Conservation (phyloP, 2,113 vertebrate species). For the Halichoerus grypus region DNA sequence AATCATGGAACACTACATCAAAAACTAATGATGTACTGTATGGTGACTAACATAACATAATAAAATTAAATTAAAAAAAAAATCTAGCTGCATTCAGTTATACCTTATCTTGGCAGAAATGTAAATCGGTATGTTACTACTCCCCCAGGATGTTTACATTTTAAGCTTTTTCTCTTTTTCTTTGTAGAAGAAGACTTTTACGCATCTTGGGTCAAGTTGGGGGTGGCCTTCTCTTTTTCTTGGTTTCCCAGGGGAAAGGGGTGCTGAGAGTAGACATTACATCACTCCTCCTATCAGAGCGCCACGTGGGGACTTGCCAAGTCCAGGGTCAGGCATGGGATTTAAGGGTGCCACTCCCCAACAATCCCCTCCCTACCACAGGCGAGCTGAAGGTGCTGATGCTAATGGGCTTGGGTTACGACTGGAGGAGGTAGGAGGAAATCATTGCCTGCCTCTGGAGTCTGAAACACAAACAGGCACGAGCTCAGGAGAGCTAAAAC, state of each 20-base stretch:
- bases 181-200: not conserved
- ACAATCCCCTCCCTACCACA: not conserved
- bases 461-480: not conserved
- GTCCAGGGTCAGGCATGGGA: not conserved
- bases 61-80: not conserved
- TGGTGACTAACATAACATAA: too few relatives aligned
- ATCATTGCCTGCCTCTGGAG: not conserved
- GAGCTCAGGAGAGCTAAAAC: not conserved
- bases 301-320: not conserved
- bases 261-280: not conserved
- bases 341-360: not conserved
- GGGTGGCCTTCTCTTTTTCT: not conserved
- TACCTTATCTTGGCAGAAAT: not conserved
- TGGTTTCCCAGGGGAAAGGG: not conserved
- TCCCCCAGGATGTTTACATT: not conserved
- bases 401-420: not conserved
- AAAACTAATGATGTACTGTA: too few relatives aligned
- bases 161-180: slow-evolving; percentile 22
- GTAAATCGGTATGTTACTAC: not conserved
- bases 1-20: too few relatives aligned
- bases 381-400: not conserved
- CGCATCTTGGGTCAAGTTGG: not conserved
- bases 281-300: not conserved
- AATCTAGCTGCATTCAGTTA: not conserved
- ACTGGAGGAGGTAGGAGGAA: not conserved